Percentiles rank a stretch among this genome's conserved stretches.
Evolutionary conservation across 2,797 vertebrate genomes (phyloP).

Genomic region (Falco berigora): DNA sequence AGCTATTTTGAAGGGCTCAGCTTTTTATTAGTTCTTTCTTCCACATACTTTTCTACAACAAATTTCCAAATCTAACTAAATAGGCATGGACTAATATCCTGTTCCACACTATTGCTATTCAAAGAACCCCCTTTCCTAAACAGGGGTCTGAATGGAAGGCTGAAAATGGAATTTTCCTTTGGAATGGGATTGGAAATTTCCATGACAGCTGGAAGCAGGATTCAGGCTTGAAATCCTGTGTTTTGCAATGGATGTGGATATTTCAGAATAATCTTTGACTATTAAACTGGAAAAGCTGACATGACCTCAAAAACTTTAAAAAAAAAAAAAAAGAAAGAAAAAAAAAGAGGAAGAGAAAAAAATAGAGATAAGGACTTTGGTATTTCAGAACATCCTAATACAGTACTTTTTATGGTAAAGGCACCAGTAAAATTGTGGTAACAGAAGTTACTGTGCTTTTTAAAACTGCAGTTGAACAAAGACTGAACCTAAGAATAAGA

Average conservation of each 20-base stretch:
- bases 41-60: neutral
- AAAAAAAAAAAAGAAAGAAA: neutral
- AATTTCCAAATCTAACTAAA: neutral
- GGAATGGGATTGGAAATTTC: slow-evolving; percentile 38
- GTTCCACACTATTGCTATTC: neutral
- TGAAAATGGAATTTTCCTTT: slow-evolving; percentile 46
- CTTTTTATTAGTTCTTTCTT: neutral
- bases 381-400: neutral
- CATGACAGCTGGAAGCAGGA: slow-evolving; percentile 21
- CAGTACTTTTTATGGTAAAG: neutral
- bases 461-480: neutral
- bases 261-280: slow-evolving; percentile 28
- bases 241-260: neutral
- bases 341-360: neutral
- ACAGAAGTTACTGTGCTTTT: neutral
- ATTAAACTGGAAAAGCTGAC: slow-evolving; percentile 25
- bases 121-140: neutral
- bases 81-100: neutral
- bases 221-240: neutral
- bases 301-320: neutral
- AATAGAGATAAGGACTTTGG: neutral
- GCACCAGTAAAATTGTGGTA: neutral
- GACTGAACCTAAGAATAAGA: neutral
- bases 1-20: neutral
- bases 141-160: neutral